Percentiles rank a stretch among this genome's conserved stretches.
phyloP scores from a whole-genome alignment of 2,888 invertebrate genomes.

The Halictus quadricinctus region DNA sequence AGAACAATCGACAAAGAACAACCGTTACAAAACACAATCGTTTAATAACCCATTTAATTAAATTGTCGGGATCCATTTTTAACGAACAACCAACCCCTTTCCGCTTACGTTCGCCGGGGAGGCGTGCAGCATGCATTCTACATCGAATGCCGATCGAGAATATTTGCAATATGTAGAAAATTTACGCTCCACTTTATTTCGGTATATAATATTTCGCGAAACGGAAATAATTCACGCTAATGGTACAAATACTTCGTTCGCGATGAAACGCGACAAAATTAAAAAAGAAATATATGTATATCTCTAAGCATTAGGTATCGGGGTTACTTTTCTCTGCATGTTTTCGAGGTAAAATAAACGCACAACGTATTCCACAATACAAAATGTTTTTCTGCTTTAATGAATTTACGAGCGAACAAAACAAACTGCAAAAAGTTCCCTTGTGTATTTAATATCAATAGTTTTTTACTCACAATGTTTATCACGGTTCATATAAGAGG shows the following conservation, averaged over 20 bases:
- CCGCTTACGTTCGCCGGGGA: not conserved
- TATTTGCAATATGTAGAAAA: not conserved
- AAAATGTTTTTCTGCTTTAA: not conserved
- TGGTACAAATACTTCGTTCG: not conserved
- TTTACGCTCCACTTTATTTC: not conserved
- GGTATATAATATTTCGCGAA: not conserved
- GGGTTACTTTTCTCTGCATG: not conserved
- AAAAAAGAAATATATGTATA: no score
- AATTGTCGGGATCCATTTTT: slow-evolving; percentile 1
- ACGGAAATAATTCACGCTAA: not conserved
- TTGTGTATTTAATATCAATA: not conserved
- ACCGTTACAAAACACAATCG: slow-evolving; percentile 7
- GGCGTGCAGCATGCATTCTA: not conserved
- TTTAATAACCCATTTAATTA: slow-evolving; percentile 19
- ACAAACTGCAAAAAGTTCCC: not conserved
- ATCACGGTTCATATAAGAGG: not conserved
- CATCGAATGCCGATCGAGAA: not conserved
- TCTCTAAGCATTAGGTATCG: not conserved
- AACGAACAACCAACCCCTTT: not conserved
- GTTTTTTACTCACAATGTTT: not conserved
- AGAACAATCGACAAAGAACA: not conserved
- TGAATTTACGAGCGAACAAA: not conserved
- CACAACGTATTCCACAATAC: not conserved
- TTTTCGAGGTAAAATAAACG: not conserved
- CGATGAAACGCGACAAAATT: not conserved